Percentiles rank a stretch among this genome's conserved stretches.
phyloP scores from a whole-genome alignment of 2,888 invertebrate species.

The Platyscelio sp. region DNA sequence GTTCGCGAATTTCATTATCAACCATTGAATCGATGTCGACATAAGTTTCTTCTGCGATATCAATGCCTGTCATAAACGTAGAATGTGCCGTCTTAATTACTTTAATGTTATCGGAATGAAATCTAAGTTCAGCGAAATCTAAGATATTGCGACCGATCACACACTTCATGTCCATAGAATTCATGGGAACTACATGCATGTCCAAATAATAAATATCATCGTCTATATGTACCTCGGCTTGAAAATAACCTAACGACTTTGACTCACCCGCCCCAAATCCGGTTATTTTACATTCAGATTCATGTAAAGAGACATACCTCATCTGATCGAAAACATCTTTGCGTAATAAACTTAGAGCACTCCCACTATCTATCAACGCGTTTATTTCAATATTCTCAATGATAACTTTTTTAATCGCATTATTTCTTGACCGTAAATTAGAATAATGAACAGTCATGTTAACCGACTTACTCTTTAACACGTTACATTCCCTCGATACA shows the following conservation, averaged over 20 bases:
- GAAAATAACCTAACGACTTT: slow-evolving; percentile 9
- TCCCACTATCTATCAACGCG: slow-evolving; percentile 13
- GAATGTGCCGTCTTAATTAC: background rate
- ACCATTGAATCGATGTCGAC: background rate
- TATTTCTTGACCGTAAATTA: background rate
- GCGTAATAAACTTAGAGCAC: slow-evolving; percentile 6
- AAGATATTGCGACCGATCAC: slow-evolving; percentile 6
- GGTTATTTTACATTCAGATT: background rate
- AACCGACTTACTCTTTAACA: background rate
- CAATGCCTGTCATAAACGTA: background rate
- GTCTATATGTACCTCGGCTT: background rate
- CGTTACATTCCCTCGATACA: background rate
- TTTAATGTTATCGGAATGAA: background rate
- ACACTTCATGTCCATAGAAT: slow-evolving; percentile 7
- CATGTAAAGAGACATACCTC: background rate
- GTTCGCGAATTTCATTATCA: background rate
- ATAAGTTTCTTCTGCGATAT: background rate
- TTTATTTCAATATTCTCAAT: background rate
- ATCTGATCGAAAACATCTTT: background rate
- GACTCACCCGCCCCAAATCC: slow-evolving; percentile 10
- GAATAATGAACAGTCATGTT: background rate
- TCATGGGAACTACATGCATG: background rate
- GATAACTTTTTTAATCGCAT: background rate
- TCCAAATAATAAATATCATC: background rate
- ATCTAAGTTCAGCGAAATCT: slow-evolving; percentile 6